A percentile compares a stretch with the other conserved stretches of the same genome.
These are phyloP conservation scores for Hippocampus kuda DNA, from an alignment of 2,797 vertebrate species.

Conservation along the genomic window DNA sequence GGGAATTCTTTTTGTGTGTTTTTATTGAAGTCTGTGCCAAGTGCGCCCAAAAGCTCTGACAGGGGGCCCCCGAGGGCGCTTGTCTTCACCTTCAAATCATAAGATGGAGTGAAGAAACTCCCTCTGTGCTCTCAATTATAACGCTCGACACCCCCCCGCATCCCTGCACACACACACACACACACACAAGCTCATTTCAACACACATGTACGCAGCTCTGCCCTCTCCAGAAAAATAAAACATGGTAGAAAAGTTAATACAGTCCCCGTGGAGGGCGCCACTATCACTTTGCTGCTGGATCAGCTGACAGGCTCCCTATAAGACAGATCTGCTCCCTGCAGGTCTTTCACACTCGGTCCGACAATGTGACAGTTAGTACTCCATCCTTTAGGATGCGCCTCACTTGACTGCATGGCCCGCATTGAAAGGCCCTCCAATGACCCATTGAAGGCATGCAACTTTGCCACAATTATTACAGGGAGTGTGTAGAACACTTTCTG, in stretches of 20 bases:
- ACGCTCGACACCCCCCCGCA: slow-evolving; percentile 62
- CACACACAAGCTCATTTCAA: slow-evolving; percentile 10
- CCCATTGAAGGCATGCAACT: slow-evolving; percentile 43
- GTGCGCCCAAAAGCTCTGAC: slow-evolving; percentile 93
- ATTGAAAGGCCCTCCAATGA: slow-evolving; percentile 61
- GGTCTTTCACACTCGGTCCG: slow-evolving; percentile 67
- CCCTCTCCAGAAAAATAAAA: slow-evolving; percentile 61
- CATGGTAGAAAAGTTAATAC: slow-evolving; percentile 97
- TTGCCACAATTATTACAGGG: slow-evolving; percentile 47
- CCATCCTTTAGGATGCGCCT: slow-evolving; percentile 74
- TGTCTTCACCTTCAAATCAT: slow-evolving; percentile 99
- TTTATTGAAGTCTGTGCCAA: slow-evolving; percentile 88
- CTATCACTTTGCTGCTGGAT: slow-evolving; percentile 88
- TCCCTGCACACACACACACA: not conserved
- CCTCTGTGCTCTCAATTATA: slow-evolving; percentile 99
- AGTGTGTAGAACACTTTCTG: slow-evolving; percentile 34
- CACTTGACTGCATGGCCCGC: slow-evolving; percentile 72
- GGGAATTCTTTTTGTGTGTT: slow-evolving; percentile 89
- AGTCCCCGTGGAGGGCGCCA: slow-evolving; percentile 91
- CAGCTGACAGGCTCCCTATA: slow-evolving; percentile 90
- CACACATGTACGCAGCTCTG: slow-evolving; percentile 43
- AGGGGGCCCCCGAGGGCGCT: slow-evolving; percentile 97
- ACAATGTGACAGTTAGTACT: slow-evolving; percentile 79
- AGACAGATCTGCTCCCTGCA: slow-evolving; percentile 62
- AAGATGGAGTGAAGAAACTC: slow-evolving; percentile 97